These are phyloP conservation scores for Vidua macroura DNA, from an alignment of 2,113 vertebrate species.

Conservation along the genomic window DNA sequence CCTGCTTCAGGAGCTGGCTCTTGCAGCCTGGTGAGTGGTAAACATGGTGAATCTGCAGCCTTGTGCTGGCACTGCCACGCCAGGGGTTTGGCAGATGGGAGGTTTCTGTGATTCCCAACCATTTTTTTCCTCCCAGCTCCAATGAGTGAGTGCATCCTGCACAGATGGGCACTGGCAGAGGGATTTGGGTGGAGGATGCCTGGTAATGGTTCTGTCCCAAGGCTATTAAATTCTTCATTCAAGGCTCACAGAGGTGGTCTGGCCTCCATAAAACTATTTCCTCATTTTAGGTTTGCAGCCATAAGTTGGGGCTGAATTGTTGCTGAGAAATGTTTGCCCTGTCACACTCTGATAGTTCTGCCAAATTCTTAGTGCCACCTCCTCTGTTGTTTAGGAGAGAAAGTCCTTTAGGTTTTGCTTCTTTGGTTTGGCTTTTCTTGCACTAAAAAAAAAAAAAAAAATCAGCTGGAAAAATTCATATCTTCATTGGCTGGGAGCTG, in stretches of 20 bases:
- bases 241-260: background rate
- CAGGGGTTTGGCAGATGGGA: background rate
- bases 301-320: background rate
- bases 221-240: background rate
- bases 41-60: background rate
- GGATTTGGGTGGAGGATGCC: background rate
- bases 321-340: background rate
- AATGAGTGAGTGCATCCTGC: background rate
- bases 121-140: background rate
- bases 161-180: background rate
- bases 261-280: background rate
- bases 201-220: background rate
- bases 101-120: background rate
- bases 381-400: background rate
- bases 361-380: background rate
- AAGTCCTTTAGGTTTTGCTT: background rate
- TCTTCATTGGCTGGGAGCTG: constrained; percentile 18
- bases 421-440: background rate
- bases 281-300: background rate
- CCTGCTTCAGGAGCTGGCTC: background rate
- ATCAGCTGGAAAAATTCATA: constrained; percentile 4
- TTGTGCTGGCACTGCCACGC: background rate
- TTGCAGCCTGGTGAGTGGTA: background rate
- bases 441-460: background rate
- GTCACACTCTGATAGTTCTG: background rate